Base-by-base conservation (phyloP, 2,888 invertebrate genomes). In the Oligia strigilis region DNA sequence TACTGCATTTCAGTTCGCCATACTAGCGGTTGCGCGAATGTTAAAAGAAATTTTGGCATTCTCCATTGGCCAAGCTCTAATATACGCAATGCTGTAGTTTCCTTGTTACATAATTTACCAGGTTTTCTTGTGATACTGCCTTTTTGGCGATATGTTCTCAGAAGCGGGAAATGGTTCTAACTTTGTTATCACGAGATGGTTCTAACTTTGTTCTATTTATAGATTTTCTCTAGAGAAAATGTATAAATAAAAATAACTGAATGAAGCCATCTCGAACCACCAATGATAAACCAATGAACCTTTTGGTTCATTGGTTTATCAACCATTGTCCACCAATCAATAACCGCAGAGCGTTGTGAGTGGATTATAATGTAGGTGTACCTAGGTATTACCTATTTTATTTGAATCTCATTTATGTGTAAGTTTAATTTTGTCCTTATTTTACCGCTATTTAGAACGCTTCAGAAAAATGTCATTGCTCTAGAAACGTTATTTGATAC, bases 51-150 rank as follows among this genome's bases (percentile, higher is more conserved):
- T 70, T 86, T 86, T 76, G 85, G 86, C 79, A 83, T 80, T 52
- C 83, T 77, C 86, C 77, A 80, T 80, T 86, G 77, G 72, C 80
- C 43, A 73, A 72, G 73, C 75, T 75, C 64, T 66, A 55, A 19
- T 80, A 83, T 85, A 85, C 85, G 85, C 85, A 85, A 80, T 85
- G 85, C 85, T 80, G 85, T 83, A 86, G 76, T 80, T 80, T 82
- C 19, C 74, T 70, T 66, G 72, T 85, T 83, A 86, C 76, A 83
- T 86, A 86, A 86, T 86, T 80, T 75, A 80, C 29, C 77, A 71
- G 74, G 40, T 60, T 77, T 80, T 72, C 74, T 52, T 60, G n/a
- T 58, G 36, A 73, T 72, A 75, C 58, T 64, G 40, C 65, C 49
- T 65, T 72, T 62, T n/a, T 72, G 64, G 23, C 64, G 36, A 40